Evolutionary conservation across 2,113 vertebrate species (phyloP), one percentile per base, ranked within the genome.

Genomic region (Leucoraja erinaceus): DNA sequence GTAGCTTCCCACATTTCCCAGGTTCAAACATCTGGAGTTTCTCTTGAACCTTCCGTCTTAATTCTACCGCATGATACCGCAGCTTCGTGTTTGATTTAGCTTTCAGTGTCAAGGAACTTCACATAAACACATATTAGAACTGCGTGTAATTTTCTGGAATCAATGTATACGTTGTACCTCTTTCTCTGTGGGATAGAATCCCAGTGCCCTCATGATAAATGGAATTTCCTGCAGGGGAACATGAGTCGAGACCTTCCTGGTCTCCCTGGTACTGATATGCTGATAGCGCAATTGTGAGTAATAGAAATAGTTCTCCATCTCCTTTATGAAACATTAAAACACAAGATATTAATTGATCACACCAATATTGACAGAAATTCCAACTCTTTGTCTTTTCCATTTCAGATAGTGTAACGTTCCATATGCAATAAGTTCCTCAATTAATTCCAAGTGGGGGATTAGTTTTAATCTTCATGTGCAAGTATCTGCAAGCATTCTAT

Each of bases 281-380:
- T 98, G 97, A 83, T 95, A 95, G 83, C 93, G 95, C 93, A 99
- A 93, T 96, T 98, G 98, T 11, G 96, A 97, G 1, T 98, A 98
- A 94, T 98, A 99, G 95, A 99, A 99, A 94, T 98, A 97, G 93
- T 99, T 97, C 93, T 99, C 97, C 93, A 99, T 96, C 93, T 98
- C 98, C 99, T 99, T 93, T 16, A 33, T 93, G 84, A 94, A 78
- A 77, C 83, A 95, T 94, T 47, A 78, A 93, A 63, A 56, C 31
- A 74, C 63, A 74, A 74, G 72, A 88, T 70, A 72, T 91, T 72
- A 74, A 25, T 74, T 54, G 38, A 91, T 91, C 68, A 81, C 8
- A 22, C 16, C 18, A 25, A 54, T 9, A 22, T 54, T 81, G 78
- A 56, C 38, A 81, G 5, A 54, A 54, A 22, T 81, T 54, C 3